Evolutionary conservation across 2,888 invertebrate species (phyloP).

Genomic region (Latheticus oryzae): DNA sequence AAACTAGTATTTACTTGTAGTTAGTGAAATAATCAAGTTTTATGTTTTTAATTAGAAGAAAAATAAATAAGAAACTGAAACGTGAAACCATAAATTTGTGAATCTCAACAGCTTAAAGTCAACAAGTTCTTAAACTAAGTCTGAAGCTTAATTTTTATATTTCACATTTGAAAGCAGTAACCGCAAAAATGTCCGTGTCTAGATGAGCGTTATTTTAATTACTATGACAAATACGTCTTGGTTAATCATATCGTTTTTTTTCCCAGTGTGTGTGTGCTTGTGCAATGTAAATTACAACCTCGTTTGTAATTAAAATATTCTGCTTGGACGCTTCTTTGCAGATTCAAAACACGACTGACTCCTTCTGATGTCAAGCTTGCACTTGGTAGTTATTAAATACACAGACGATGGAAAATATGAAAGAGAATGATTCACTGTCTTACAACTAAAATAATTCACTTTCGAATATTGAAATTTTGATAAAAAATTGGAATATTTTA

Average conservation of each 20-base stretch:
- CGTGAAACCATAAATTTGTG: too few species aligned
- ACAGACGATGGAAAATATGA: conserved; percentile 36
- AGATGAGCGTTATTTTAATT: conserved; percentile 32
- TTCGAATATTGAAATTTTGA: conserved; percentile 24
- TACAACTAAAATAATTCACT: conserved; percentile 18
- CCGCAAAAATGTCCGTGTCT: conserved; percentile 2
- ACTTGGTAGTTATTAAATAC: conserved; percentile 43
- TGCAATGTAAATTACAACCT: conserved; percentile 50
- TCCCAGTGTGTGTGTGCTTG: conserved; percentile 42
- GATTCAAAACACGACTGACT: conserved; percentile 46
- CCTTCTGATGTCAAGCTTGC: conserved; percentile 42
- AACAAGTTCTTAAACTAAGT: too few species aligned
- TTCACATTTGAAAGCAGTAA: conserved; percentile 2
- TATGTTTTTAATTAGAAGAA: too few species aligned
- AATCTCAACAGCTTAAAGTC: too few species aligned
- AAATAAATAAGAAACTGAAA: too few species aligned
- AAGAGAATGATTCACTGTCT: conserved; percentile 38
- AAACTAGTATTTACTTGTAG: too few species aligned
- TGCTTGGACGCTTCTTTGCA: conserved; percentile 55
- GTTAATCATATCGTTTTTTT: conserved; percentile 44
- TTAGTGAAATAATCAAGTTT: too few species aligned
- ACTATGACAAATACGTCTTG: conserved; percentile 31
- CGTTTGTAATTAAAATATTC: conserved; percentile 60
- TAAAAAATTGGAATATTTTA: conserved; percentile 25
- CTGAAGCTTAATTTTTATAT: too few species aligned